phyloP scores from a whole-genome alignment of 1,140 invertebrate species.

The Lithobius niger region DNA sequence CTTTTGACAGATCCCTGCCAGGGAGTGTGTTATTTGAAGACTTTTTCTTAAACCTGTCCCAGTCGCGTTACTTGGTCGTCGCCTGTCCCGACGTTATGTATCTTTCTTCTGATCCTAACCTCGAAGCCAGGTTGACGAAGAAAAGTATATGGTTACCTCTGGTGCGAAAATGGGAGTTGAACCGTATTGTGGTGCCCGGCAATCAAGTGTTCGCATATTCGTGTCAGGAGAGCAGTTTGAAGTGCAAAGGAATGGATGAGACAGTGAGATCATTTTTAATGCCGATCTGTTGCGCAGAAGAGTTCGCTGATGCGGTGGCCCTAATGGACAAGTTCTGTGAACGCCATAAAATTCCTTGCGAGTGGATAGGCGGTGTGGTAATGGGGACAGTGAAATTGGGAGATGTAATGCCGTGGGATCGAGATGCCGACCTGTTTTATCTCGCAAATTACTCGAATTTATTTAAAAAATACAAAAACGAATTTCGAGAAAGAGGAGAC shows the following conservation, averaged over 20 bases:
- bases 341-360: constrained; percentile 16
- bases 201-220: constrained; percentile 14
- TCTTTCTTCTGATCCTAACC: not conserved
- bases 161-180: constrained; percentile 18
- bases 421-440: constrained; percentile 23
- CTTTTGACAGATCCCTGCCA: constrained; percentile 18
- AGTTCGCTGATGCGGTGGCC: constrained; percentile 12
- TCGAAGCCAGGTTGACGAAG: not conserved
- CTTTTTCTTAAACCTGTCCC: not conserved
- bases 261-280: not conserved
- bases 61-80: not conserved
- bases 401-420: constrained; percentile 24
- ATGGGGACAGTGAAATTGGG: constrained; percentile 25
- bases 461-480: constrained; percentile 10
- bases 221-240: constrained; percentile 16
- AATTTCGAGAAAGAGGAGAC: constrained; percentile 15
- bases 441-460: constrained; percentile 14
- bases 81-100: constrained; percentile 19
- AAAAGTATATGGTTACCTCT: constrained; percentile 15
- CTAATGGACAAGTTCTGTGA: constrained; percentile 9
- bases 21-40: constrained; percentile 11
- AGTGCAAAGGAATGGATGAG: constrained; percentile 8
- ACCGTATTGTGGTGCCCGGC: constrained; percentile 9
- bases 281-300: constrained; percentile 19
- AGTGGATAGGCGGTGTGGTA: constrained; percentile 22